These are phyloP conservation scores for Omphaloscelis lunosa DNA, from an alignment of 2,888 invertebrate species.

Conservation along the genomic window DNA sequence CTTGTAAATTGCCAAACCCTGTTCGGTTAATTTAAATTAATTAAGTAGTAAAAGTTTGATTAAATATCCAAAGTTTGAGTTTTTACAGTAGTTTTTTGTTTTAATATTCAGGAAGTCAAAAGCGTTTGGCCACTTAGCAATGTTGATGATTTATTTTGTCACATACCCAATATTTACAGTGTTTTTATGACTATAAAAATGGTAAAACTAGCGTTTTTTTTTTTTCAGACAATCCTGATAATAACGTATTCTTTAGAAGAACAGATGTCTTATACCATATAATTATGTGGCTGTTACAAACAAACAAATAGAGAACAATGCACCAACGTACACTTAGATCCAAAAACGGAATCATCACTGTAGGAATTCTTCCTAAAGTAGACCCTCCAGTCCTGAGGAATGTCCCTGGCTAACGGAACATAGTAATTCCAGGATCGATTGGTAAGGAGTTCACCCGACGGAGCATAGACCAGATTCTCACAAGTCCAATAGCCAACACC, in stretches of 20 bases:
- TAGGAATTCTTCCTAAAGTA: slow-evolving; percentile 92
- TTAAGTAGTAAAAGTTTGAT: not conserved
- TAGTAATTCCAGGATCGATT: slow-evolving; percentile 95
- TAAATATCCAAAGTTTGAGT: not conserved
- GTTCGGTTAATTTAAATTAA: not conserved
- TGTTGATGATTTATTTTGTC: not conserved
- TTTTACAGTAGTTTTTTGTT: not conserved
- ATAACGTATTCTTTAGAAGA: not conserved
- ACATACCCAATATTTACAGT: not conserved
- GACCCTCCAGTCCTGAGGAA: slow-evolving; percentile 93
- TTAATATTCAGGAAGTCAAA: not conserved
- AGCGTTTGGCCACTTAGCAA: not conserved
- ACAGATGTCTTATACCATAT: not conserved
- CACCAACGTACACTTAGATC: slow-evolving; percentile 91
- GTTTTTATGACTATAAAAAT: not conserved
- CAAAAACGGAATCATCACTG: slow-evolving; percentile 91
- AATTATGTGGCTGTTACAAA: not conserved
- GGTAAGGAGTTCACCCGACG: slow-evolving; percentile 93
- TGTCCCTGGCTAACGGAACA: slow-evolving; percentile 93
- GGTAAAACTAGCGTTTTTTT: not conserved
- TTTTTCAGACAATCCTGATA: not conserved
- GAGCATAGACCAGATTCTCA: slow-evolving; percentile 92
- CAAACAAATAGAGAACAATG: not conserved
- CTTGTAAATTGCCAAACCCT: slow-evolving; percentile 11
- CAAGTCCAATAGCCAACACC: slow-evolving; percentile 93